Base-by-base conservation (phyloP, 2,888 invertebrate species). In the Eudasyphora cyanicolor region DNA sequence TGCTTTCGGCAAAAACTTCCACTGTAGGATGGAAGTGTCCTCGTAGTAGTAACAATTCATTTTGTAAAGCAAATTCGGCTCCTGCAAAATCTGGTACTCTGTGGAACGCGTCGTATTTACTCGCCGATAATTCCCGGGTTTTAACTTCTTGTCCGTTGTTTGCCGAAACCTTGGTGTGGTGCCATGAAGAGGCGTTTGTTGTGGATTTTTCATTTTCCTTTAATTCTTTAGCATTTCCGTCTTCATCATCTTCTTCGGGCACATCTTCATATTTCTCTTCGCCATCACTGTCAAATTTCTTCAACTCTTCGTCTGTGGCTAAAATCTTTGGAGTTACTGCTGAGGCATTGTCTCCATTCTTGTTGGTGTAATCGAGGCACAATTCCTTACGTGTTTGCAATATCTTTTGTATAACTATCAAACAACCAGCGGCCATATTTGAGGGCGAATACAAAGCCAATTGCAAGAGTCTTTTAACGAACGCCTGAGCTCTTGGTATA, bases 1-100 rank as follows among this genome's bases (percentile, higher is more conserved):
- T 93, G 86, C 95, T 96, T 62, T 94, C 93, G 0, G 98, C 97
- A 92, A 98, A 99, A 79, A 98, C 93, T 64, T 96, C 94, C 0
- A 98, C 97, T 0, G 97, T 96, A 0, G 99, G 99, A 92, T 99
- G 99, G 91, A 95, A 98, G 91, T 99, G 98, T 0, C 93, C 89
- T 0, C 93, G 91, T 0, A 99, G 93, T 0, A 94, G 91, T 10
- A 93, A 86, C n/a, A 99, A 92, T 91, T 99, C 99, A 71, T 95
- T 92, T 82, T 95, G 94, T 0, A 95, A 94, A 0, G 95, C 93
- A 76, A 93, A 93, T 57, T 95, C 94, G 0, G 97, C 97, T 32
- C 97, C 96, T 12, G 97, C 95, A 93, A 94, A 97, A 17, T 96
- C 91, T 0, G 99, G 99, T 92, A 99, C 98, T 29, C 99, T 94